Conservation (phyloP, 2,113 vertebrate species). For the Ondatra zibethicus region DNA sequence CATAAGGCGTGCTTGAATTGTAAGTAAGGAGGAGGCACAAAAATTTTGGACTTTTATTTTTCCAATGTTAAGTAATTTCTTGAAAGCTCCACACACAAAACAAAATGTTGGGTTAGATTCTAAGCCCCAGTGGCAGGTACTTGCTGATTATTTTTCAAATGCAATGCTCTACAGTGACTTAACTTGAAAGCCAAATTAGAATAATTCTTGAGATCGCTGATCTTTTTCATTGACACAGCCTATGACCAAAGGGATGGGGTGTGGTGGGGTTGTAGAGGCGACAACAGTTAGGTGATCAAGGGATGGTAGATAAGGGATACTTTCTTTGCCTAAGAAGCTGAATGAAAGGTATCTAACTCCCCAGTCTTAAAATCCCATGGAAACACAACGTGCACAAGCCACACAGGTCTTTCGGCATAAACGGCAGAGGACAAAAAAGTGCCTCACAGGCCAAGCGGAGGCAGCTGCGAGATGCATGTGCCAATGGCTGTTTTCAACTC, state of each 20-base stretch:
- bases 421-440: constrained; percentile 2
- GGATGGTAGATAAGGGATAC: background rate
- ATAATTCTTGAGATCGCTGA: constrained; percentile 16
- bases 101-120: background rate
- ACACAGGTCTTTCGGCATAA: background rate
- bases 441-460: background rate
- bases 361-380: background rate
- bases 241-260: background rate
- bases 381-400: background rate
- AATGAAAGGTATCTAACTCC: constrained; percentile 3
- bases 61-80: background rate
- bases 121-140: background rate
- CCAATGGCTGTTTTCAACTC: background rate
- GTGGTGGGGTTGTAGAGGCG: background rate
- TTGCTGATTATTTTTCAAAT: constrained; percentile 26
- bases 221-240: background rate
- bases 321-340: constrained; percentile 33
- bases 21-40: background rate
- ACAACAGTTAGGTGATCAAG: background rate
- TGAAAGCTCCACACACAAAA: background rate
- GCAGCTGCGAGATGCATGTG: background rate
- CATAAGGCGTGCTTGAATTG: background rate
- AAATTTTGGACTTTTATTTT: background rate
- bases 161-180: background rate
- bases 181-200: constrained; percentile 19